These are phyloP conservation scores for Pseudococcus viburni DNA, from an alignment of 2,888 invertebrate species.

Conservation along the genomic window DNA sequence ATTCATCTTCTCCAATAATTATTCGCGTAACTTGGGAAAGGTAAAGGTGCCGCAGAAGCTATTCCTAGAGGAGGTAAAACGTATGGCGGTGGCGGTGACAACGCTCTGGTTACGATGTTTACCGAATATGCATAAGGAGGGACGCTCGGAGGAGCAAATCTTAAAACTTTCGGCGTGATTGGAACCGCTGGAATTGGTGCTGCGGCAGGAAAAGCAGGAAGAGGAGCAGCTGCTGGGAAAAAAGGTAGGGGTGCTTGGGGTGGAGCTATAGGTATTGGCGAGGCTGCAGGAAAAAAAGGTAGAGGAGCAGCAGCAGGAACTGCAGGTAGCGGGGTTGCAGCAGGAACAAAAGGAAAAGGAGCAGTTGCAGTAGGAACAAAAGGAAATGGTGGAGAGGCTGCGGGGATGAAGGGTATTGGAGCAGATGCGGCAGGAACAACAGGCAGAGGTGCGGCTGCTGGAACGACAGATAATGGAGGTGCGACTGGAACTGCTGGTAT, in stretches of 20 bases:
- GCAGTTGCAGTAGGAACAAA: neutral
- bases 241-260: neutral
- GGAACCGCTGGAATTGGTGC: slow-evolving; percentile 64
- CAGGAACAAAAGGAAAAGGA: neutral
- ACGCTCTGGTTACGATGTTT: slow-evolving; percentile 62
- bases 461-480: slow-evolving; percentile 60
- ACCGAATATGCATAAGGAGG: slow-evolving; percentile 66
- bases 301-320: neutral
- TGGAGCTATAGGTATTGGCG: neutral
- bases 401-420: slow-evolving; percentile 51
- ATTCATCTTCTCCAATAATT: slow-evolving; percentile 46
- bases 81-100: slow-evolving; percentile 43
- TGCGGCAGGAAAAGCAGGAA: slow-evolving; percentile 24
- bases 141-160: slow-evolving; percentile 58
- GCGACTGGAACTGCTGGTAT: slow-evolving; percentile 24
- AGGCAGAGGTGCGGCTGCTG: neutral
- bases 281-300: slow-evolving; percentile 55
- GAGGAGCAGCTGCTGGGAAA: neutral
- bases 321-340: slow-evolving; percentile 17
- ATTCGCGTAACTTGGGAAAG: neutral
- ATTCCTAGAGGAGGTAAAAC: neutral
- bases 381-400: slow-evolving; percentile 19
- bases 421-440: slow-evolving; percentile 15
- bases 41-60: slow-evolving; percentile 22
- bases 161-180: slow-evolving; percentile 64